These are phyloP conservation scores for Hirtodrosophila confusa DNA, from an alignment of 2,888 invertebrate genomes.

Conservation along the genomic window DNA sequence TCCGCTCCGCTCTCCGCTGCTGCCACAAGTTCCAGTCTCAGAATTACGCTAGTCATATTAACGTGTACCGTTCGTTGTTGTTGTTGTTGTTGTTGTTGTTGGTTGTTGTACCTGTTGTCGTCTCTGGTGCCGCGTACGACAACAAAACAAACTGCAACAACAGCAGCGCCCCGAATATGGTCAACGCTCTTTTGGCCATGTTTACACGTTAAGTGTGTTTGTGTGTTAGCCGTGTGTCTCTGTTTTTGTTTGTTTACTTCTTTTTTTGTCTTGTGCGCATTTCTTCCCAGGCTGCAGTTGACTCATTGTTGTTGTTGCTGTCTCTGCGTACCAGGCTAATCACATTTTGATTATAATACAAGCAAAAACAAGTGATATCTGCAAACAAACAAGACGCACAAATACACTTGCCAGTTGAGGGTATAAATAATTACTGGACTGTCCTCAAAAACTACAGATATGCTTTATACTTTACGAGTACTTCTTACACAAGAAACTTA, in stretches of 20 bases:
- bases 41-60: slow-evolving; percentile 72
- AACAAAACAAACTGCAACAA: slow-evolving; percentile 51
- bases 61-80: slow-evolving; percentile 71
- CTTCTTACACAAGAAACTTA: too few relatives aligned
- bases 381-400: slow-evolving; percentile 14
- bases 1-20: slow-evolving; percentile 7
- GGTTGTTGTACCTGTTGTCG: slow-evolving; percentile 62
- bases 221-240: slow-evolving; percentile 66
- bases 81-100: slow-evolving; percentile 32
- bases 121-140: slow-evolving; percentile 62
- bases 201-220: slow-evolving; percentile 79
- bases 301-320: slow-evolving; percentile 32
- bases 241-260: slow-evolving; percentile 11
- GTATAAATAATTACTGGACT: too few relatives aligned
- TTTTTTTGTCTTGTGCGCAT: slow-evolving; percentile 29
- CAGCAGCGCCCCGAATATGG: slow-evolving; percentile 68
- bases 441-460: too few relatives aligned
- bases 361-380: slow-evolving; percentile 39
- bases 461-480: too few relatives aligned
- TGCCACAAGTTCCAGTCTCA: slow-evolving; percentile 46
- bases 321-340: slow-evolving; percentile 62
- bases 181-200: slow-evolving; percentile 79
- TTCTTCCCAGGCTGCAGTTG: slow-evolving; percentile 63
- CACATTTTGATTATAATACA: slow-evolving; percentile 75
- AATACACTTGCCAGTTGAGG: slow-evolving; percentile 29